Evolutionary conservation across 2,797 vertebrate species (phyloP).

Genomic region (Atherinosoma microstoma): DNA sequence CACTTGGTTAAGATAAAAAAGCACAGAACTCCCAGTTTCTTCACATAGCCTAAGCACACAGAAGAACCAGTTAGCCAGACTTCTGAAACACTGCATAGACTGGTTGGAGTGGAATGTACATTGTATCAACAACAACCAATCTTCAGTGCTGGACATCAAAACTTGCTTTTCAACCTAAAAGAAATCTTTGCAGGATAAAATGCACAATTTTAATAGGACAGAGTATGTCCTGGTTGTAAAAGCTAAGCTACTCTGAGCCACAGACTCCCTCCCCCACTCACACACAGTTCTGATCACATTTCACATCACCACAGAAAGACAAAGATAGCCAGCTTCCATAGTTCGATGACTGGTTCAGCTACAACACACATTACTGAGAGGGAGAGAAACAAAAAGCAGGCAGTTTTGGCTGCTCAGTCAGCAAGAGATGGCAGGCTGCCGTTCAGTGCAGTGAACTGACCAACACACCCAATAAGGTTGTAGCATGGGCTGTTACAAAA

Average conservation of each 20-base stretch:
- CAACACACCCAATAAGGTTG: constrained; percentile 71
- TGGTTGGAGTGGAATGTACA: constrained; percentile 34
- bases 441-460: constrained; percentile 69
- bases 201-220: constrained; percentile 10
- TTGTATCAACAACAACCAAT: constrained; percentile 43
- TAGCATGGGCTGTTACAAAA: constrained; percentile 64
- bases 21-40: constrained; percentile 25
- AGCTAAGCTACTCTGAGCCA: constrained; percentile 52
- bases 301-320: constrained; percentile 80
- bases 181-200: constrained; percentile 14
- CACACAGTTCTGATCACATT: constrained; percentile 78
- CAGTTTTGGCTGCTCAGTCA: constrained; percentile 82
- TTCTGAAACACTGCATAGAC: constrained; percentile 42
- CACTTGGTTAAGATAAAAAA: constrained; percentile 36
- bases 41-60: constrained; percentile 30
- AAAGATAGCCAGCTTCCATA: constrained; percentile 77
- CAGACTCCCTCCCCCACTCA: constrained; percentile 68
- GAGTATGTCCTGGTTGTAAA: constrained; percentile 40
- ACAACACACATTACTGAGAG: constrained; percentile 72
- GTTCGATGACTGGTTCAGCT: constrained; percentile 71
- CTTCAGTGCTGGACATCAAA: constrained; percentile 12
- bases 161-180: not conserved
- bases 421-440: constrained; percentile 76
- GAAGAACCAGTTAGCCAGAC: constrained; percentile 30
- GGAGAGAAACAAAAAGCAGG: constrained; percentile 80